phyloP scores from a whole-genome alignment of 2,888 invertebrate species.

The Philaethria dido region DNA sequence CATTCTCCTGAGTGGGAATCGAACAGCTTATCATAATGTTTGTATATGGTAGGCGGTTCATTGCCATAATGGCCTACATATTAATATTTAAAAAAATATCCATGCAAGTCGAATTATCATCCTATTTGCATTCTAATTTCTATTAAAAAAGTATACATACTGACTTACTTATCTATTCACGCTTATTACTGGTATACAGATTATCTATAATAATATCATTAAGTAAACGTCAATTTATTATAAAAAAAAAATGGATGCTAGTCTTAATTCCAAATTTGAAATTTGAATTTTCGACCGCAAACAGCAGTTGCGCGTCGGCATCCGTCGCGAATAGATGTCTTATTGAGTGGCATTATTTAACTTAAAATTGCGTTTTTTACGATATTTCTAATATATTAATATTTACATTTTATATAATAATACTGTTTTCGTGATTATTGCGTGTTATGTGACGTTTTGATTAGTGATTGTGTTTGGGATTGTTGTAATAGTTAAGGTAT shows the following conservation, averaged over 20 bases:
- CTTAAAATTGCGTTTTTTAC: neutral
- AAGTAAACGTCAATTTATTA: neutral
- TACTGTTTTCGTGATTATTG: neutral
- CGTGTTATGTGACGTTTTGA: constrained; percentile 1
- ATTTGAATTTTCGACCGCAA: constrained; percentile 25
- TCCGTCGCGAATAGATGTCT: constrained; percentile 17
- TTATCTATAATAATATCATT: neutral
- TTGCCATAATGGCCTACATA: no score
- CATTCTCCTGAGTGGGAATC: no score
- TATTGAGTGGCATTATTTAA: neutral
- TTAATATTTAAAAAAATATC: no score
- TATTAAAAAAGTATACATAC: no score
- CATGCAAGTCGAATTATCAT: no score
- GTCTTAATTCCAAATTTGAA: constrained; percentile 18
- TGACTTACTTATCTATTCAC: no score
- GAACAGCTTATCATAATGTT: no score
- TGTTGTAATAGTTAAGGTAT: constrained; percentile 5
- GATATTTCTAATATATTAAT: neutral
- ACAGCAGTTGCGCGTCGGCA: constrained; percentile 26
- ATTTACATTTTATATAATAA: neutral
- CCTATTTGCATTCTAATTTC: no score
- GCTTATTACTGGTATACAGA: no score
- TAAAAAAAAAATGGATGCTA: no score
- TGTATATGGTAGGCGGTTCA: no score
- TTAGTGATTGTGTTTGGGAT: constrained; percentile 17